Evolutionary conservation across 2,113 vertebrate genomes (phyloP).

Genomic region (Zootoca vivipara): DNA sequence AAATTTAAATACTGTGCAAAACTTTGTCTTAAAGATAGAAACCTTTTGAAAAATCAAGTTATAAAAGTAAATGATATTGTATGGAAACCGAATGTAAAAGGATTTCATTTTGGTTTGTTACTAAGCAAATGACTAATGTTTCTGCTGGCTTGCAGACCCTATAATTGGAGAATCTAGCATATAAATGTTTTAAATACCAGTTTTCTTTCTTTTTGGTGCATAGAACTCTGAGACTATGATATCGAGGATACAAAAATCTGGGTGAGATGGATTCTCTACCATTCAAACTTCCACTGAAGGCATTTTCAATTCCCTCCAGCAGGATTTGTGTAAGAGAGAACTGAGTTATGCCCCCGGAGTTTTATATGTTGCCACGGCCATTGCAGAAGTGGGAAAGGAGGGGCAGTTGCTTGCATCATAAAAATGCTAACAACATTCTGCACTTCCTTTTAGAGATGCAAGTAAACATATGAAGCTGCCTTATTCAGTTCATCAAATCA

Average conservation of each 20-base stretch:
- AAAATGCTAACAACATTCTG: background rate
- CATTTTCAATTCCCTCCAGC: conserved; percentile 57
- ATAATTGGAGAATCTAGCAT: conserved; percentile 47
- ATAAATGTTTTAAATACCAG: conserved; percentile 54
- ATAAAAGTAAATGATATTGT: conserved; percentile 77
- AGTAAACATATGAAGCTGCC: background rate
- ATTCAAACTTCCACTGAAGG: conserved; percentile 52
- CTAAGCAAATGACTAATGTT: conserved; percentile 64
- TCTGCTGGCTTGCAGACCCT: conserved; percentile 59
- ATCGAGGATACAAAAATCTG: conserved; percentile 51
- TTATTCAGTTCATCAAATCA: background rate
- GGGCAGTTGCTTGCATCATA: background rate
- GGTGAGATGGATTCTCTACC: conserved; percentile 47
- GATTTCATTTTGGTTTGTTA: conserved; percentile 68
- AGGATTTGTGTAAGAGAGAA: conserved; percentile 51
- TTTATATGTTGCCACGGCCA: background rate
- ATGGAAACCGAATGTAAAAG: conserved; percentile 66
- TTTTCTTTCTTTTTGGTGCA: conserved; percentile 52
- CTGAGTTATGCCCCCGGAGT: conserved; percentile 6
- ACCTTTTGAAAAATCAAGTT: conserved; percentile 64
- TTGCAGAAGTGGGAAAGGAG: background rate
- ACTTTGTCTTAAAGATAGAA: conserved; percentile 71
- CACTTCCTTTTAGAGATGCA: background rate
- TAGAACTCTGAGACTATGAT: conserved; percentile 51
- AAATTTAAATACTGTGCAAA: conserved; percentile 74